phyloP scores from a whole-genome alignment of 2,113 vertebrate species.

The Rallus limicola region DNA sequence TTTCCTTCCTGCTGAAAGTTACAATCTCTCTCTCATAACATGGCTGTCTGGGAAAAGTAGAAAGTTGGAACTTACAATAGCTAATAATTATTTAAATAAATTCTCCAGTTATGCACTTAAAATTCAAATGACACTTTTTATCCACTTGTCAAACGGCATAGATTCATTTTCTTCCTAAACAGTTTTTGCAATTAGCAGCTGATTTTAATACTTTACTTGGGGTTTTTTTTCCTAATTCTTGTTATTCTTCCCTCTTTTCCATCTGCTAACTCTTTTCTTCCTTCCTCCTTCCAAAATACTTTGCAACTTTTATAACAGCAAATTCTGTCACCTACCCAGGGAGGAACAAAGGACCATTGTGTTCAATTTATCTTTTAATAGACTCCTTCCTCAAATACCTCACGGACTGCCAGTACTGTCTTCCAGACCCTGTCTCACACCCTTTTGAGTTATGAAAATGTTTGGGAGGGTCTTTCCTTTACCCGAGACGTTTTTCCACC shows the following conservation, averaged over 20 bases:
- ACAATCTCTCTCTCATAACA: neutral
- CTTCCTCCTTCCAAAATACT: constrained; percentile 54
- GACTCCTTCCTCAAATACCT: constrained; percentile 52
- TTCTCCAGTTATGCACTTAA: neutral
- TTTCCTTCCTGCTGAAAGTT: constrained; percentile 1
- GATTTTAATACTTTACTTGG: neutral
- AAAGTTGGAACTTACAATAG: neutral
- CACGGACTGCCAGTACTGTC: constrained; percentile 31
- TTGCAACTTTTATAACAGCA: constrained; percentile 39
- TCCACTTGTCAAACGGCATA: neutral
- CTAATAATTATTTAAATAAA: neutral
- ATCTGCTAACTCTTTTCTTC: constrained; percentile 55
- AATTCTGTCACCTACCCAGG: constrained; percentile 55
- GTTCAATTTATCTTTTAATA: constrained; percentile 61
- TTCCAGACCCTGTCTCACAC: constrained; percentile 49
- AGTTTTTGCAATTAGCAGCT: neutral
- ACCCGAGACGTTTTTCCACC: constrained; percentile 43
- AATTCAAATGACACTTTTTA: neutral
- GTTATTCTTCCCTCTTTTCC: constrained; percentile 2
- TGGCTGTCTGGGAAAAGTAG: neutral
- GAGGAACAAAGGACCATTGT: constrained; percentile 59
- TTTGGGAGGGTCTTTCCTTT: constrained; percentile 63
- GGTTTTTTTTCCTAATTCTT: neutral
- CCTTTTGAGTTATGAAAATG: constrained; percentile 57
- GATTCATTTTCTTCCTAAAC: neutral